Evolutionary conservation across 2,888 invertebrate species (phyloP).

Genomic region (Thecocarcelia acutangulata): DNA sequence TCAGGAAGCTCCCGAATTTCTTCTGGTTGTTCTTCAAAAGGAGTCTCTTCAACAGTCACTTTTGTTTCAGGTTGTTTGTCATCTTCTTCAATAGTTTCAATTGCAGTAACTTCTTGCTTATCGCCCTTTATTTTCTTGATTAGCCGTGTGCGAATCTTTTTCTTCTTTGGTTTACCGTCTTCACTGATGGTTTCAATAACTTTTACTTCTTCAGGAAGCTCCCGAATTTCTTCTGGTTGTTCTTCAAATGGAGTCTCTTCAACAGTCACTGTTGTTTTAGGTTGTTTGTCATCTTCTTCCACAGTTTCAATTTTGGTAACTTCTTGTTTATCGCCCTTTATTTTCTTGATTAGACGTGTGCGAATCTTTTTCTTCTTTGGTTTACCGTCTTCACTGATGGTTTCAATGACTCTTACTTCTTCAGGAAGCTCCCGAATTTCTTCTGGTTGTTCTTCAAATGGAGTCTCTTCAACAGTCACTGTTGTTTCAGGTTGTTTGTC

Average conservation of each 20-base stretch:
- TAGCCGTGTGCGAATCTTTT: conserved; percentile 4
- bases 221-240: not conserved
- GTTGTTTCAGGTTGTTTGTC: conserved; percentile 5
- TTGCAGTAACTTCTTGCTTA: conserved; percentile 4
- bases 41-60: conserved; percentile 11
- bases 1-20: conserved; percentile 24
- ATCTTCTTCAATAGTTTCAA: conserved; percentile 11
- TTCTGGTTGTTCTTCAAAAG: conserved; percentile 9
- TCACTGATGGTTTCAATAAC: not conserved
- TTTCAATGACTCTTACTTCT: conserved; percentile 2
- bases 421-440: not conserved
- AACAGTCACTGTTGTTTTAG: conserved; percentile 1
- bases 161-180: not conserved
- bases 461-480: not conserved
- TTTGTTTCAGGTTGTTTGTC: conserved; percentile 8
- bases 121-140: conserved; percentile 5
- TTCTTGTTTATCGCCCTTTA: conserved; percentile 8
- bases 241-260: not conserved
- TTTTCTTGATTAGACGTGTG: conserved; percentile 1
- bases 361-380: conserved; percentile 3
- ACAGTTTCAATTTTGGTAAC: conserved; percentile 8
- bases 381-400: not conserved
- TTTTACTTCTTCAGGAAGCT: conserved; percentile 3
- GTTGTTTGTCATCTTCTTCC: conserved; percentile 8
- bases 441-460: not conserved